Conservation (phyloP, 2,797 vertebrate genomes). For the Eremophila alpestris region DNA sequence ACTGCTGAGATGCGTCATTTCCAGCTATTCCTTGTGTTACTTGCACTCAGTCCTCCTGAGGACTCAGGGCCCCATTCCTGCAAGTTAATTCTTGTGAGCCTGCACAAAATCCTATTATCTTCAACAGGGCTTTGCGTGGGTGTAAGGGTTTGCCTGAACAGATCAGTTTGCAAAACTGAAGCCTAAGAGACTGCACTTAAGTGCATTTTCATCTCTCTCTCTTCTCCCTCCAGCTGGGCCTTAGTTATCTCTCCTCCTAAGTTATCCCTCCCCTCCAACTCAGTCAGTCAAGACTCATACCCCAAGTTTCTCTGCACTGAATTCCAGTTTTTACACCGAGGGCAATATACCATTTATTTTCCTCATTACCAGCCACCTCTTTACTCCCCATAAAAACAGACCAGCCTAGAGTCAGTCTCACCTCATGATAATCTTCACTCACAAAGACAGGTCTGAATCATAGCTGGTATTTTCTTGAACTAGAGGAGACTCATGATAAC, state of each 20-base stretch:
- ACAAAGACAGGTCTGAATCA: background rate
- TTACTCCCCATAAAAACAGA: background rate
- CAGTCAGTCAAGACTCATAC: background rate
- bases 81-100: background rate
- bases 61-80: background rate
- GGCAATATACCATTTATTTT: background rate
- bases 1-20: background rate
- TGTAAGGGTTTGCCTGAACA: conserved; percentile 8
- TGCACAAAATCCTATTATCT: background rate
- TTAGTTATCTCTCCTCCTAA: background rate
- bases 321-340: background rate
- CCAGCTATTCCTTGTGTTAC: background rate
- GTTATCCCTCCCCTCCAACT: background rate
- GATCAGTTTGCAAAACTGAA: background rate
- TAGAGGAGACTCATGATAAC: background rate
- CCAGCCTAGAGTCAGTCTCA: background rate
- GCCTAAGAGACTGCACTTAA: background rate
- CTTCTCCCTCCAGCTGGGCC: background rate
- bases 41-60: rapidly evolving
- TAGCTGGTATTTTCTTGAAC: background rate
- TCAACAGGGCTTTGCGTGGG: background rate
- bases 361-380: background rate
- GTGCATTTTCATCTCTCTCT: background rate
- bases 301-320: background rate
- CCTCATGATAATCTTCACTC: background rate